phyloP scores from a whole-genome alignment of 1,140 invertebrate genomes.

The Cardiocondyla obscurior region DNA sequence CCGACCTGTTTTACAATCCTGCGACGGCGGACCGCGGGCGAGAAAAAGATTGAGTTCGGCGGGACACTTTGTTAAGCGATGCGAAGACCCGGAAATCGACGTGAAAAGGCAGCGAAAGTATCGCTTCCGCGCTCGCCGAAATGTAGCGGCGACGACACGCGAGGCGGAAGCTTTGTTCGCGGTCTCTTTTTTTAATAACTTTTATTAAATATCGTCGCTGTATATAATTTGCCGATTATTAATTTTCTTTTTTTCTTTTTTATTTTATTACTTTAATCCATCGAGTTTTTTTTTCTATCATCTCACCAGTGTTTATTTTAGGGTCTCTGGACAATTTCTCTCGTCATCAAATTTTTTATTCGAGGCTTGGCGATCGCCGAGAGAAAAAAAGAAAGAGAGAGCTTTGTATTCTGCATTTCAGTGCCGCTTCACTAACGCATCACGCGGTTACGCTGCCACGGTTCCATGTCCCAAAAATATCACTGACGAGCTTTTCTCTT shows the following conservation, averaged over 20 bases:
- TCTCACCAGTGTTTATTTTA: slow-evolving; percentile 1
- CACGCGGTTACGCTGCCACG: neutral
- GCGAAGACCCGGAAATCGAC: neutral
- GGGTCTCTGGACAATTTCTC: neutral
- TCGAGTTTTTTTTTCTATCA: slow-evolving; percentile 7
- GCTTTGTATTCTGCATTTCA: slow-evolving; percentile 49
- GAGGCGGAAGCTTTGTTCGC: neutral
- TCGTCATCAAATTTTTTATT: neutral
- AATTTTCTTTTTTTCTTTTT: neutral
- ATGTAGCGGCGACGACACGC: neutral
- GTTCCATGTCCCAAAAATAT: neutral
- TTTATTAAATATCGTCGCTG: neutral
- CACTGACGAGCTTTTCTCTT: slow-evolving; percentile 60
- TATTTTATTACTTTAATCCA: neutral
- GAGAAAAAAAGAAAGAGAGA: neutral
- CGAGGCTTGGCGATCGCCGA: neutral
- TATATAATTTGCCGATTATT: neutral
- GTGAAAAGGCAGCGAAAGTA: neutral
- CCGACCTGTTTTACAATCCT: neutral
- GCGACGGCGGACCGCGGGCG: neutral
- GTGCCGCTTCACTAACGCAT: slow-evolving; percentile 36
- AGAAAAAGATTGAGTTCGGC: slow-evolving; percentile 16
- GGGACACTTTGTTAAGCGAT: neutral
- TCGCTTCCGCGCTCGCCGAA: neutral
- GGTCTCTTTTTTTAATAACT: neutral